A percentile compares a stretch with the other conserved stretches of the same genome.
Evolutionary conservation across 2,113 vertebrate species (phyloP).

Genomic region (Mungos mungo): DNA sequence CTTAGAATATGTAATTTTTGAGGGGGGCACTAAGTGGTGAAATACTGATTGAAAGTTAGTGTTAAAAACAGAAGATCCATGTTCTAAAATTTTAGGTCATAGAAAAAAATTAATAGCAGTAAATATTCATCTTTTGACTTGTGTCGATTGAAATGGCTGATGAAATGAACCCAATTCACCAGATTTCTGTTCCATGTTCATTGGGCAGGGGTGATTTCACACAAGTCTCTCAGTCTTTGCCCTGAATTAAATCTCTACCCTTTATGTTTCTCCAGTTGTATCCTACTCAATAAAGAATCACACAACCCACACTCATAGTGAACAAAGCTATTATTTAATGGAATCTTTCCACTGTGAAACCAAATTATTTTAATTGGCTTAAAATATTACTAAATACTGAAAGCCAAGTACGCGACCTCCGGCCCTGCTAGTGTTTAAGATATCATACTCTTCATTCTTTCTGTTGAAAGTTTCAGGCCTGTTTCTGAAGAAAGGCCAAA

Average conservation of each 20-base stretch:
- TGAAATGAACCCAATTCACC: neutral
- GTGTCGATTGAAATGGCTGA: neutral
- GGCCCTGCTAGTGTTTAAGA: conserved; percentile 67
- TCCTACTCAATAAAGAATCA: conserved; percentile 32
- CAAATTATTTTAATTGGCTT: conserved; percentile 80
- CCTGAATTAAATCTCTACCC: conserved; percentile 8
- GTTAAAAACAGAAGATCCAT: neutral
- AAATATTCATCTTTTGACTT: neutral
- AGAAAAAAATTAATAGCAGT: neutral
- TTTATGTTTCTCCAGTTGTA: conserved; percentile 12
- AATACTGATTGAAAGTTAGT: neutral
- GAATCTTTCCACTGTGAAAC: conserved; percentile 78
- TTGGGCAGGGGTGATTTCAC: neutral
- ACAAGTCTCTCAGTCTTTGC: neutral
- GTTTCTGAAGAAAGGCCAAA: conserved; percentile 73
- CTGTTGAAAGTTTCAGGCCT: conserved; percentile 60
- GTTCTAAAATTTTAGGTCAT: conserved; percentile 38
- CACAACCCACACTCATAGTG: conserved; percentile 25
- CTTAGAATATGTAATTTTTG: neutral
- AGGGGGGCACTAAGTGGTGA: neutral
- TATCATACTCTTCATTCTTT: conserved; percentile 75
- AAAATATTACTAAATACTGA: conserved; percentile 69
- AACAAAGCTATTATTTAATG: conserved; percentile 77
- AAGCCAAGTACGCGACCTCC: conserved; percentile 71
- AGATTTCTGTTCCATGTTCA: neutral